phyloP scores from a whole-genome alignment of 2,797 vertebrate species.

The Oreortyx pictus region DNA sequence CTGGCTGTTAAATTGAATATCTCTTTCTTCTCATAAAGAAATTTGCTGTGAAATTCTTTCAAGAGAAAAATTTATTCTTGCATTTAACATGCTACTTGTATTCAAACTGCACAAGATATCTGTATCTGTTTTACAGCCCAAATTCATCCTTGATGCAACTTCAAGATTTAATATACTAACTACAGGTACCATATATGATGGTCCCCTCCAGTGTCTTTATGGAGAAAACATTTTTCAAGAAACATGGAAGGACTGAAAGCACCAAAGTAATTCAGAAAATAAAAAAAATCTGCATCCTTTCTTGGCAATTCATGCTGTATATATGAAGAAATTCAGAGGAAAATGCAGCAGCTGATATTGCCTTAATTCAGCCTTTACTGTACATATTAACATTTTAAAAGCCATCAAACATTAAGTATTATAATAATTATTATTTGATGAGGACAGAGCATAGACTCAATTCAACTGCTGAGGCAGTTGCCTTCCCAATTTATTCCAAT shows the following conservation, averaged over 20 bases:
- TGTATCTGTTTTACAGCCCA: not conserved
- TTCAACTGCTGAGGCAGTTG: not conserved
- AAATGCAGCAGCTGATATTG: not conserved
- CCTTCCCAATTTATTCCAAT: not conserved
- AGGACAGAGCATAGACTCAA: not conserved
- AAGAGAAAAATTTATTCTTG: not conserved
- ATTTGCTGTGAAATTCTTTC: not conserved
- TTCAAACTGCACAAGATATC: not conserved
- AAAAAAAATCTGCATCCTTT: not conserved
- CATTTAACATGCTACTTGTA: not conserved
- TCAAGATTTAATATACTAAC: not conserved
- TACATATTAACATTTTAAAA: constrained; percentile 3
- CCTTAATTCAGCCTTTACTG: not conserved
- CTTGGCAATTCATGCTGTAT: not conserved
- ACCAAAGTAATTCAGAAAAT: not conserved
- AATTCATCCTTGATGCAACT: not conserved
- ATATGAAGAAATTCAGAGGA: not conserved
- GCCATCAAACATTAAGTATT: not conserved
- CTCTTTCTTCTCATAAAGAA: not conserved
- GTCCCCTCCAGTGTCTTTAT: not conserved
- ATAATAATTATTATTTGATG: not conserved
- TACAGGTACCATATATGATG: not conserved
- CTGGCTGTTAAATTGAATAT: not conserved
- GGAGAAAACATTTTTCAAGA: not conserved
- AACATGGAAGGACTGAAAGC: not conserved